Evolutionary conservation across 2,888 invertebrate species (phyloP).

Genomic region (Shargacucullia verbasci): DNA sequence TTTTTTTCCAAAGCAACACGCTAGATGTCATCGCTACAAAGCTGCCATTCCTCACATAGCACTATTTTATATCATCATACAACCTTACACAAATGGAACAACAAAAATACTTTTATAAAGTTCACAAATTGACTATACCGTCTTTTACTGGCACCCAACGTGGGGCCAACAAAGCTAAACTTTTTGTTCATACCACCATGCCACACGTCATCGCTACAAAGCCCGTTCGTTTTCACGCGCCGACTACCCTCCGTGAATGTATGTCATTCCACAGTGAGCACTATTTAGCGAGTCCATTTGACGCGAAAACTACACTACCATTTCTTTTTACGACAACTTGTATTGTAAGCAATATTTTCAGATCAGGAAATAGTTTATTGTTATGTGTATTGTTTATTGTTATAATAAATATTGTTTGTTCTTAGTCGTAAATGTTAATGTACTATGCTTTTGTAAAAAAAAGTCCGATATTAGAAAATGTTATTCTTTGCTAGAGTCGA

Average conservation of each 20-base stretch:
- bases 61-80: no score
- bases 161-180: slow-evolving; percentile 23
- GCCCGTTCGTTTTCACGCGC: neutral
- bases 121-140: neutral
- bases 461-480: slow-evolving; percentile 4
- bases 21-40: neutral
- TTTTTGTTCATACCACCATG: slow-evolving; percentile 16
- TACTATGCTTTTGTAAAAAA: slow-evolving; percentile 6
- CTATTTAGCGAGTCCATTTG: slow-evolving; percentile 37
- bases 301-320: slow-evolving; percentile 31
- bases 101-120: no score
- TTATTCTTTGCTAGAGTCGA: slow-evolving; percentile 18
- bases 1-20: neutral
- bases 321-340: slow-evolving; percentile 39
- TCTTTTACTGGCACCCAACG: neutral
- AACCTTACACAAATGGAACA: no score
- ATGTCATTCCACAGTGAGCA: slow-evolving; percentile 22
- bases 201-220: slow-evolving; percentile 27
- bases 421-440: slow-evolving; percentile 20
- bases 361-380: slow-evolving; percentile 14
- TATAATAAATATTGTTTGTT: slow-evolving; percentile 25
- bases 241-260: slow-evolving; percentile 7
- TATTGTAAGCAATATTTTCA: slow-evolving; percentile 19
- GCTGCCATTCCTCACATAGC: no score
- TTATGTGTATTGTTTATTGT: slow-evolving; percentile 20